phyloP scores from a whole-genome alignment of 2,888 invertebrate genomes.

The Deilephila elpenor region DNA sequence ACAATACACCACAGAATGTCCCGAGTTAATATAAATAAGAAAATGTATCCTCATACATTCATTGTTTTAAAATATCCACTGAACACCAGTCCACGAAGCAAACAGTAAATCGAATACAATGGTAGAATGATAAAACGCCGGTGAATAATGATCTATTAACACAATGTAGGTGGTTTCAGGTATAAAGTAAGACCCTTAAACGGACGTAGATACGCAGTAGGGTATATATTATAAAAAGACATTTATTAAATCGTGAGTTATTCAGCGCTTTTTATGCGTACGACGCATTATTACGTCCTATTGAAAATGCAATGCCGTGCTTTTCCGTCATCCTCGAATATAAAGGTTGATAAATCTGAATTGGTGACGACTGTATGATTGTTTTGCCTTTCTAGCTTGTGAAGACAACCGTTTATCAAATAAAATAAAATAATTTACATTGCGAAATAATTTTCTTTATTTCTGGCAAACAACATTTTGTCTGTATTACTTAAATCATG shows the following conservation, averaged over 20 bases:
- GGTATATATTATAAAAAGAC: conserved; percentile 1
- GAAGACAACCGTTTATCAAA: too few relatives aligned
- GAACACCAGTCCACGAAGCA: background rate
- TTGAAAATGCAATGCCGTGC: background rate
- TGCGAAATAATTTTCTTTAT: too few relatives aligned
- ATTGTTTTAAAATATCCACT: conserved; percentile 24
- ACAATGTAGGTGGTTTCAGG: conserved; percentile 4
- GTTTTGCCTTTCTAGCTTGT: too few relatives aligned
- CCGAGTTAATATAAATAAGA: background rate
- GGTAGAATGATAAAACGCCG: conserved; percentile 12
- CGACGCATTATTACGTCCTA: background rate
- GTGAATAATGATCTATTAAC: conserved; percentile 21
- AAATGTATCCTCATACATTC: conserved; percentile 1
- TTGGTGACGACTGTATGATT: too few relatives aligned
- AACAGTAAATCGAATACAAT: conserved; percentile 25
- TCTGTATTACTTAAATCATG: too few relatives aligned
- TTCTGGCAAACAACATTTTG: too few relatives aligned
- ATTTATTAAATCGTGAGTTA: conserved; percentile 3
- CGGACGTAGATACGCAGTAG: background rate
- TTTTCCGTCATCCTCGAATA: background rate
- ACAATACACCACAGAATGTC: background rate
- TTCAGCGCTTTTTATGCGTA: background rate
- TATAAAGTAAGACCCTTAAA: conserved; percentile 1
- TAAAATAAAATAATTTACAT: too few relatives aligned
- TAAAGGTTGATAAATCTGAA: too few relatives aligned